A percentile compares a stretch with the other conserved stretches of the same genome.
These are phyloP conservation scores for Thalassophryne amazonica DNA, from an alignment of 2,797 vertebrate genomes.

Conservation along the genomic window DNA sequence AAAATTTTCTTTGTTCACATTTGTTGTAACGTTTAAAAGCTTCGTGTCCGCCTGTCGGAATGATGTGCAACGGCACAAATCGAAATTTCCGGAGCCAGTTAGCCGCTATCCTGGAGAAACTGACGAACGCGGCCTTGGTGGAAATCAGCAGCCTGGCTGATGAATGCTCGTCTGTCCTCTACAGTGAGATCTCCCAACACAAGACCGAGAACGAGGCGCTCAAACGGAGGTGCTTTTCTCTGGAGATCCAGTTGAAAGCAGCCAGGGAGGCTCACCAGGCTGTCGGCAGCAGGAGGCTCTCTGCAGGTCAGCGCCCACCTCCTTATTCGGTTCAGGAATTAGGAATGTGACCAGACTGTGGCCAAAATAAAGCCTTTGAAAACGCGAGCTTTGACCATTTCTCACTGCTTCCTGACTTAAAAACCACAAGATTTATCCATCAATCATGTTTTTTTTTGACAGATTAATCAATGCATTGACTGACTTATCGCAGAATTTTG, in stretches of 20 bases:
- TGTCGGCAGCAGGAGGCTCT: constrained; percentile 32
- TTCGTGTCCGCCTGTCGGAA: constrained; percentile 25
- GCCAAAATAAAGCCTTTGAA: too few relatives aligned
- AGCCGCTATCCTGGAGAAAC: constrained; percentile 71
- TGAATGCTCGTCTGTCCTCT: constrained; percentile 73
- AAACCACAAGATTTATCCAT: too few relatives aligned
- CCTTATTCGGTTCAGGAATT: too few relatives aligned
- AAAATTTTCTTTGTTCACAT: too few relatives aligned
- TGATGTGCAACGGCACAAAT: constrained; percentile 72
- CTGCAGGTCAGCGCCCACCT: constrained; percentile 56
- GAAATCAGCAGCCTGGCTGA: constrained; percentile 79
- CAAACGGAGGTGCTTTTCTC: constrained; percentile 71
- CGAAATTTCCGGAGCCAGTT: constrained; percentile 74
- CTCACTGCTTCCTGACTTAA: too few relatives aligned
- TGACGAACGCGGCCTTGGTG: constrained; percentile 71
- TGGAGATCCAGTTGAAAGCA: constrained; percentile 77
- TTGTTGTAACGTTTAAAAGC: too few relatives aligned
- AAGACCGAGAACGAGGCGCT: constrained; percentile 77
- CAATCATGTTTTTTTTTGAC: too few relatives aligned
- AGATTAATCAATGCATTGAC: too few relatives aligned
- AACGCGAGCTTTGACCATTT: too few relatives aligned
- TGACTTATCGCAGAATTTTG: too few relatives aligned
- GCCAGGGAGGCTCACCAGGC: constrained; percentile 57
- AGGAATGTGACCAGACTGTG: too few relatives aligned
- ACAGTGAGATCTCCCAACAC: constrained; percentile 72